Evolutionary conservation across 2,797 vertebrate species (phyloP).

Genomic region (Galago senegalensis): DNA sequence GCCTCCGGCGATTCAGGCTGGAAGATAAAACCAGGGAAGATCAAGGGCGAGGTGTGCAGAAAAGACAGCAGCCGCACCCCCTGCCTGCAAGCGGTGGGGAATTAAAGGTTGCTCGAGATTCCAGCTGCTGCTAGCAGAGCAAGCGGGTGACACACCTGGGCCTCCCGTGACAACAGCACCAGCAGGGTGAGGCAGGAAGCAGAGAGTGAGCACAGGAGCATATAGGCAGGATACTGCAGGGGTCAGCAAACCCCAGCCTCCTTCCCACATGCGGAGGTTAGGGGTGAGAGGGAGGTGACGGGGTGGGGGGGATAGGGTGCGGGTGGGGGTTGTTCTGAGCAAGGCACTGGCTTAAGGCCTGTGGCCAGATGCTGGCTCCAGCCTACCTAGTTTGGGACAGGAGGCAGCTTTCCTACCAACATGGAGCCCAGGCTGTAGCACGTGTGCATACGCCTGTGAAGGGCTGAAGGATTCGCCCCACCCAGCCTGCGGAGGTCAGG

Average conservation of each 20-base stretch:
- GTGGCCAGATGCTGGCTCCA: neutral
- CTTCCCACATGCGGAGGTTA: neutral
- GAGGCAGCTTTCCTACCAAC: neutral
- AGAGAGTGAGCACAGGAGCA: conserved; percentile 69
- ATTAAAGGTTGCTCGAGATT: neutral
- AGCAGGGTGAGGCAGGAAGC: neutral
- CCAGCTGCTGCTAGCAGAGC: neutral
- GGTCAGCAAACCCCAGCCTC: neutral
- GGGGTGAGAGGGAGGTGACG: too few species aligned
- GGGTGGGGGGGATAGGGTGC: too few species aligned
- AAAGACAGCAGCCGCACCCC: neutral
- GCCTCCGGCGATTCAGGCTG: neutral
- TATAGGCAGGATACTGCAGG: accelerated
- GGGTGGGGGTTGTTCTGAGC: too few species aligned
- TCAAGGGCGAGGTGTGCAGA: neutral
- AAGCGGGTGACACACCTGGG: neutral
- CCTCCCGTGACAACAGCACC: neutral
- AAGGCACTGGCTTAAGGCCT: neutral
- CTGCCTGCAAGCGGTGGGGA: accelerated
- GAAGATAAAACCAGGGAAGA: conserved; percentile 6
- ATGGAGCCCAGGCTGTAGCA: neutral
- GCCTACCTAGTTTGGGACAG: neutral
- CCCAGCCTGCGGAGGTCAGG: neutral
- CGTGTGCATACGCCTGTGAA: accelerated
- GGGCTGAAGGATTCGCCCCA: neutral